Percentiles rank a stretch among this genome's conserved stretches.
Evolutionary conservation across 2,113 vertebrate genomes (phyloP).

Genomic region (Rhinogobius similis): DNA sequence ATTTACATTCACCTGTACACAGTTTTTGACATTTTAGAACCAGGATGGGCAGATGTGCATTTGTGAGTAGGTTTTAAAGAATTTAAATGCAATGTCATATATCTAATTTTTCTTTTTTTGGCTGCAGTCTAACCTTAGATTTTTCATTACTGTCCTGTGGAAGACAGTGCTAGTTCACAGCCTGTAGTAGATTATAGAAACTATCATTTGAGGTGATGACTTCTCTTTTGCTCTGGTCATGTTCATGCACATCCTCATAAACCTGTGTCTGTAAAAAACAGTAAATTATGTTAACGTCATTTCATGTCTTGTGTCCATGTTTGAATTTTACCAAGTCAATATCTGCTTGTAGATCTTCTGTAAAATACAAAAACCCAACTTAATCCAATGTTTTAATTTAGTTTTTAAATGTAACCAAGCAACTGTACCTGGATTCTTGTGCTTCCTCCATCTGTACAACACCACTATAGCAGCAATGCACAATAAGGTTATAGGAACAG

Average conservation of each 20-base stretch:
- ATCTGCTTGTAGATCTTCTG: conserved; percentile 29
- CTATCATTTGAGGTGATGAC: neutral
- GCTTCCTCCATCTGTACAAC: conserved; percentile 39
- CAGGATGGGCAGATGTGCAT: neutral
- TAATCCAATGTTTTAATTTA: neutral
- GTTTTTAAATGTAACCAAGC: neutral
- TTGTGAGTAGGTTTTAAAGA: conserved; percentile 28
- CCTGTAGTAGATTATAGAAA: conserved; percentile 57
- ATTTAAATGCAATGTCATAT: neutral
- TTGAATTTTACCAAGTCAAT: conserved; percentile 44
- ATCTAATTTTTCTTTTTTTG: neutral
- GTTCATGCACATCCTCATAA: conserved; percentile 39
- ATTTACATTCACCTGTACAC: neutral
- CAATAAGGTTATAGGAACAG: conserved; percentile 26
- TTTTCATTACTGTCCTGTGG: neutral
- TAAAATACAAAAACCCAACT: neutral
- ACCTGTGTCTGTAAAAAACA: conserved; percentile 32
- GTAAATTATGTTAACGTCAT: neutral
- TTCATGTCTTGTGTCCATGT: neutral
- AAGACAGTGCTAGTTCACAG: conserved; percentile 33
- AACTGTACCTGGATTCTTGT: conserved; percentile 29
- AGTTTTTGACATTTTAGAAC: conserved; percentile 6
- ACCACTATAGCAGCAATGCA: conserved; percentile 19
- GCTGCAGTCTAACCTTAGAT: neutral
- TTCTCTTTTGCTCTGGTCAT: conserved; percentile 7